A percentile compares a stretch with the other conserved stretches of the same genome.
Evolutionary conservation across 2,888 invertebrate species (phyloP).

Genomic region (Chymomyza fuscimana): DNA sequence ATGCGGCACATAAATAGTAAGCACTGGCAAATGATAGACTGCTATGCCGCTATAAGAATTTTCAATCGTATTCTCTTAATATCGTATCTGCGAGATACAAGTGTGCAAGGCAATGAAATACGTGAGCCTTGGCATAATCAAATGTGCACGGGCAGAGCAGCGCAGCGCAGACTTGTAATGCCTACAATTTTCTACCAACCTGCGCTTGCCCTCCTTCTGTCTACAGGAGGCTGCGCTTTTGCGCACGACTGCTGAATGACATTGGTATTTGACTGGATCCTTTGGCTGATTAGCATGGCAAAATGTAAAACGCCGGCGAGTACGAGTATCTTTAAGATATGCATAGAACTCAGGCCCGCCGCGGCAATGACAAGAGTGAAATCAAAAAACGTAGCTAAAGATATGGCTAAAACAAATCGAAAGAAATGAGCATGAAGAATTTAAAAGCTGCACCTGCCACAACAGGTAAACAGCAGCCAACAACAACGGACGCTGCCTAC

Average conservation of each 20-base stretch:
- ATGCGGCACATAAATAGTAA: constrained; percentile 21
- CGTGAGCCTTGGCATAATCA: constrained; percentile 2
- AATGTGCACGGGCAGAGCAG: not conserved
- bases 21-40: constrained; percentile 2
- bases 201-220: not conserved
- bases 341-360: not conserved
- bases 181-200: not conserved
- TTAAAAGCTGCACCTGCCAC: constrained; percentile 46
- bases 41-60: constrained; percentile 22
- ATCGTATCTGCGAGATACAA: constrained; percentile 42
- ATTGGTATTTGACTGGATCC: constrained; percentile 34
- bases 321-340: not conserved
- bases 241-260: constrained; percentile 12
- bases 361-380: constrained; percentile 22
- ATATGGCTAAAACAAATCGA: not conserved
- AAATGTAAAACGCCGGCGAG: not conserved
- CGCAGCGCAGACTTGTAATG: not conserved
- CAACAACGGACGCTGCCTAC: constrained; percentile 2
- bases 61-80: constrained; percentile 20
- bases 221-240: not conserved
- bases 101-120: constrained; percentile 19
- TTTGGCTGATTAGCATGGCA: constrained; percentile 6
- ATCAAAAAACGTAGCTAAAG: constrained; percentile 25
- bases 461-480: constrained; percentile 48
- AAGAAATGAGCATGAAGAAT: constrained; percentile 5